Conservation (phyloP, 1,140 invertebrate species). For the Listronotus oregonensis region DNA sequence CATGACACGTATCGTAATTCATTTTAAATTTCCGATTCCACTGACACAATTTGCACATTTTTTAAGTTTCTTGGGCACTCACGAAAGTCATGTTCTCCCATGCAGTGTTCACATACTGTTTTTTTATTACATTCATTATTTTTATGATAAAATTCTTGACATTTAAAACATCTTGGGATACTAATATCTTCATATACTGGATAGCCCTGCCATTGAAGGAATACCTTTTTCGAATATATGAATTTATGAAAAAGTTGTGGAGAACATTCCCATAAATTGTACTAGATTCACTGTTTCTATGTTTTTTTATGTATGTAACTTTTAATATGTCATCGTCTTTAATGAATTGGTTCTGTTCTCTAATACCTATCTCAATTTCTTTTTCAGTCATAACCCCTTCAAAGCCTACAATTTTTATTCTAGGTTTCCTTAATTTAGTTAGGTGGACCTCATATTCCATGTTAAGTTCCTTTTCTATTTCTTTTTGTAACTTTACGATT, state of each 20-base stretch:
- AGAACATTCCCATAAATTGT: conserved; percentile 14
- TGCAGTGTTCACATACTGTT: conserved; percentile 6
- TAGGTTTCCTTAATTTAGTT: conserved; percentile 7
- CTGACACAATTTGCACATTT: conserved; percentile 21
- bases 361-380: conserved; percentile 4
- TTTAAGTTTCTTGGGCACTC: conserved; percentile 14
- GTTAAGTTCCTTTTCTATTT: no score
- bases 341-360: conserved; percentile 11
- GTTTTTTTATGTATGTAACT: conserved; percentile 5
- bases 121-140: conserved; percentile 17
- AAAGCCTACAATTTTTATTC: conserved; percentile 4
- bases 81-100: conserved; percentile 8
- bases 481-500: no score
- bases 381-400: not conserved
- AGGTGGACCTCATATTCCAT: conserved; percentile 4
- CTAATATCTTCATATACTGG: conserved; percentile 5
- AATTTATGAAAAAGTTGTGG: conserved; percentile 10
- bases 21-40: conserved; percentile 20
- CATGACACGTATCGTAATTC: conserved; percentile 14
- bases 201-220: conserved; percentile 4
- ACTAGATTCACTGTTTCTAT: not conserved
- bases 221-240: conserved; percentile 7
- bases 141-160: conserved; percentile 25
- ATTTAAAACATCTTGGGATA: conserved; percentile 26
- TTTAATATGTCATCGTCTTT: not conserved